Evolutionary conservation across 92 coral and sea anemone genomes (phyloP).

Genomic region (Montipora capitata): DNA sequence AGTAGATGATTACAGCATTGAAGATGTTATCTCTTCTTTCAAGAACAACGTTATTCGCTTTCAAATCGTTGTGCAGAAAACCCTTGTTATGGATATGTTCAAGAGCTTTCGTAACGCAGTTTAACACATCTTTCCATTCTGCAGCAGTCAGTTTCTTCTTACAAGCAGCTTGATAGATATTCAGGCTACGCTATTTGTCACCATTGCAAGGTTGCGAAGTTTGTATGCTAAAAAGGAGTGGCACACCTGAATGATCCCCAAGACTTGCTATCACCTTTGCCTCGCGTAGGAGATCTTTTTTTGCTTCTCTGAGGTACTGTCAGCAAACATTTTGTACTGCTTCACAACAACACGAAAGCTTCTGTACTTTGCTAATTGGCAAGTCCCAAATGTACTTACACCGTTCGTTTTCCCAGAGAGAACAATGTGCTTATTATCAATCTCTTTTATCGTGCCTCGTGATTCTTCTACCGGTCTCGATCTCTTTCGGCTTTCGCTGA

Average conservation of each 20-base stretch:
- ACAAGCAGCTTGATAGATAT: conserved; percentile 10
- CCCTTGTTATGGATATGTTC: neutral
- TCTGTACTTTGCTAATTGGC: neutral
- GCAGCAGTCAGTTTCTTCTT: neutral
- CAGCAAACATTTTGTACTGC: neutral
- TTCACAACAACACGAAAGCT: neutral
- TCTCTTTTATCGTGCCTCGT: neutral
- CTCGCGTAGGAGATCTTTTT: conserved; percentile 47
- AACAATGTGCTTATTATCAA: neutral
- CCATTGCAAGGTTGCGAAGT: conserved; percentile 22
- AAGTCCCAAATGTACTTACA: conserved; percentile 29
- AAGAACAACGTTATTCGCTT: conserved; percentile 36
- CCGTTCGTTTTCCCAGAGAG: neutral
- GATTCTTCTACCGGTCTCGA: neutral
- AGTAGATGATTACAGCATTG: conserved; percentile 45
- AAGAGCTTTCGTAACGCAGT: neutral
- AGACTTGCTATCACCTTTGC: conserved; percentile 40
- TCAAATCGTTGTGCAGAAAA: neutral
- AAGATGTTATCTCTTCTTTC: conserved; percentile 9
- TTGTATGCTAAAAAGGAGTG: conserved; percentile 48
- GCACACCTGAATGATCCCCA: conserved; percentile 58
- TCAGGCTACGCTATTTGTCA: neutral
- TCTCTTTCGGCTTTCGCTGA: neutral
- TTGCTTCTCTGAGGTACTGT: conserved; percentile 25
- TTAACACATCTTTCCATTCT: neutral